These are phyloP conservation scores for Sycophila texana DNA, from an alignment of 2,888 invertebrate genomes.

Conservation along the genomic window DNA sequence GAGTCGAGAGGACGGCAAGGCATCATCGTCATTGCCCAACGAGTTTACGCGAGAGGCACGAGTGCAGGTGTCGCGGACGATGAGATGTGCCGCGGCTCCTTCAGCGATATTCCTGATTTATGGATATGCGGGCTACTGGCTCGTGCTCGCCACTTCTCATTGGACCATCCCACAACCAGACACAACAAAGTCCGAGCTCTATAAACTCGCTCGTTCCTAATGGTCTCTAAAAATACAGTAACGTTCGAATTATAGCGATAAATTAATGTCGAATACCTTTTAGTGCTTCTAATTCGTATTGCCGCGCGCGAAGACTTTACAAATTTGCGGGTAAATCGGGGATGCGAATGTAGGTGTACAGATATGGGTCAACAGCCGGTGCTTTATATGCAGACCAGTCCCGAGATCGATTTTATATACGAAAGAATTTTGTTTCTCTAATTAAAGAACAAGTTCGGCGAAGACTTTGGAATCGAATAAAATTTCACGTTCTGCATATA, in stretches of 20 bases:
- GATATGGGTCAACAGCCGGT: background rate
- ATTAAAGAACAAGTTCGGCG: constrained; percentile 5
- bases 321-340: too few species aligned
- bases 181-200: background rate
- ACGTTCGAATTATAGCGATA: too few species aligned
- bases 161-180: too few species aligned
- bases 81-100: constrained; percentile 59
- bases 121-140: constrained; percentile 64
- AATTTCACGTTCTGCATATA: constrained; percentile 29
- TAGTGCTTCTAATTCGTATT: too few species aligned
- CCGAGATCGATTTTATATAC: background rate
- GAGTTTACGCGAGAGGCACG: constrained; percentile 62
- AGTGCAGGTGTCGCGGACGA: constrained; percentile 32
- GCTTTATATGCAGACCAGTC: background rate
- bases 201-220: background rate
- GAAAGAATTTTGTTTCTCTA: constrained; percentile 37
- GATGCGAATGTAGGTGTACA: too few species aligned
- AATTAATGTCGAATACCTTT: too few species aligned
- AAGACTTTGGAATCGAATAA: constrained; percentile 25
- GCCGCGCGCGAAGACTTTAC: too few species aligned
- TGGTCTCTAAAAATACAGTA: background rate
- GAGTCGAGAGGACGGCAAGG: background rate
- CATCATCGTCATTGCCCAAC: constrained; percentile 63
- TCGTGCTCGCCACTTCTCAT: constrained; percentile 40
- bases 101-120: constrained; percentile 71